phyloP scores from a whole-genome alignment of 2,888 invertebrate genomes.

The Drosophila robusta region DNA sequence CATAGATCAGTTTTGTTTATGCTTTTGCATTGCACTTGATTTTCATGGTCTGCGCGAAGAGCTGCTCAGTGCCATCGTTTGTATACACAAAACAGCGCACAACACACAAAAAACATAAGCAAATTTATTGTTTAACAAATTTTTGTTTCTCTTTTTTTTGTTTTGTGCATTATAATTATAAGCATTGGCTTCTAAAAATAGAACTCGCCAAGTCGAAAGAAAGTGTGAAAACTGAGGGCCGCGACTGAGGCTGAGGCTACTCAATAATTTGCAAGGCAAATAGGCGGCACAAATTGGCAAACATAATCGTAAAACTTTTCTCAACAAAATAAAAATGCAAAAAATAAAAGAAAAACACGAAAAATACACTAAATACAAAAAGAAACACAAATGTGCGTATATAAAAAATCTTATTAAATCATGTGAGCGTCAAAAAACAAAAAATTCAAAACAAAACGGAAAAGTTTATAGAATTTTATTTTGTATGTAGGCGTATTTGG shows the following conservation, averaged over 20 bases:
- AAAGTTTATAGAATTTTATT: conserved; percentile 25
- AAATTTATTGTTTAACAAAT: conserved; percentile 37
- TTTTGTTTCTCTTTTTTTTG: conserved; percentile 16
- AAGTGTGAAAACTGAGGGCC: conserved; percentile 70
- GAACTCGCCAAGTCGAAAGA: conserved; percentile 51
- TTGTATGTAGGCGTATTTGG: conserved; percentile 41
- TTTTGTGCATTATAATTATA: conserved; percentile 40
- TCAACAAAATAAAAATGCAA: conserved; percentile 28
- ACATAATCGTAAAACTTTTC: conserved; percentile 41
- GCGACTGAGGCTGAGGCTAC: conserved; percentile 32
- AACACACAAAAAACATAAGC: conserved; percentile 6
- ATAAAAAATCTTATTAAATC: conserved; percentile 48
- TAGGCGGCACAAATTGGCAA: conserved; percentile 46
- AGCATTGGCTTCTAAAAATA: conserved; percentile 57
- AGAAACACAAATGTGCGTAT: conserved; percentile 23
- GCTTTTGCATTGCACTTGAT: conserved; percentile 49
- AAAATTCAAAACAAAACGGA: conserved; percentile 12
- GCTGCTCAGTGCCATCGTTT: conserved; percentile 43
- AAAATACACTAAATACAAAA: neutral
- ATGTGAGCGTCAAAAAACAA: conserved; percentile 34
- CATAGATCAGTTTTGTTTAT: conserved; percentile 49
- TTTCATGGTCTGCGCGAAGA: conserved; percentile 48
- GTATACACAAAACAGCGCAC: conserved; percentile 14
- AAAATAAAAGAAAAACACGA: neutral
- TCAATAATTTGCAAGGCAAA: conserved; percentile 62